Evolutionary conservation across 2,797 vertebrate species (phyloP), one percentile per base, ranked within the genome.

Genomic region (Onychomys torridus): DNA sequence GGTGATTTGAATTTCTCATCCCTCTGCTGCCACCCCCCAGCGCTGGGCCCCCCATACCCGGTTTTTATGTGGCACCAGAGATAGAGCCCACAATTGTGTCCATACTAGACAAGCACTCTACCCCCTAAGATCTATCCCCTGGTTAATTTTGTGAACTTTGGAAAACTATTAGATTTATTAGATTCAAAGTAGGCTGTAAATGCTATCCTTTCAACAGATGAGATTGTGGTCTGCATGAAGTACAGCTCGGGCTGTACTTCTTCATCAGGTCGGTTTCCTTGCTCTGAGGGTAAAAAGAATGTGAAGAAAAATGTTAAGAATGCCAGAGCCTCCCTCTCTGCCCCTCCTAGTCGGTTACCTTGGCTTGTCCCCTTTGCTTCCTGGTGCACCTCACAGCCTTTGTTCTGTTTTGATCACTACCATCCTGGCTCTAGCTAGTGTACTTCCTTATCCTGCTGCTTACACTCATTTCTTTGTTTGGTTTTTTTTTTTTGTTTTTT

Each of bases 121-220:
- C 43, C 57, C 49, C 9, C 40, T 49, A 55, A 77, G 40, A 59
- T 49, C 49, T 10, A 52, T 29, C 8, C 29, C 37, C 55, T 34
- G 23, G 21, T n/a, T 34, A 37, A 71, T 71, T 59, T 73, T 82
- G 92, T 78, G 55, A 89, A 90, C 17, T 55, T 10, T 67, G 84
- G 88, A 49, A 83, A 76, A 65, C 11, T 88, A 16, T 73, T 88
- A n/a, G n/a, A n/a, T n/a, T 37, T 71, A 27, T 92, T 83, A 69
- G 67, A 77, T 90, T 90, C 52, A 57, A 40, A 82, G 23, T 91
- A 34, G n/a, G 32, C 78, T 87, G 95, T 84, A 81, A 90, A 76
- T 43, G 1, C 37, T 91, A n/a, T 10, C 34, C 67, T 85, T 69
- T 71, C 34, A 46, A 1, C 43, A 0, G 65, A 12, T 40, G 89